phyloP scores from a whole-genome alignment of 2,113 vertebrate genomes.

The Entelurus aequoreus region DNA sequence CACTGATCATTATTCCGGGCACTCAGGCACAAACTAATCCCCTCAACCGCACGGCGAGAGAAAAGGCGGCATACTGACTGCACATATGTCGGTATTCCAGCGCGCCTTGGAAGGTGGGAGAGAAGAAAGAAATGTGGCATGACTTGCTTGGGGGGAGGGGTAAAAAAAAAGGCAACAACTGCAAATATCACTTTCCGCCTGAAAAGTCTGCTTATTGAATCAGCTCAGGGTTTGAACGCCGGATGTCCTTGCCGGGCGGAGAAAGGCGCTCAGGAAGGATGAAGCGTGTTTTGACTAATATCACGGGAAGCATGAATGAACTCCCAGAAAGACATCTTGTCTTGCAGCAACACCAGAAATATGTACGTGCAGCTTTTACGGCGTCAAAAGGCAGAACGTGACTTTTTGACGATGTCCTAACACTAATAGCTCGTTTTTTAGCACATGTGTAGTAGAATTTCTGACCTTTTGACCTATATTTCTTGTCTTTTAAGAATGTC shows the following conservation, averaged over 20 bases:
- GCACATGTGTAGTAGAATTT: no score
- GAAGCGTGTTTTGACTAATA: slow-evolving; percentile 30
- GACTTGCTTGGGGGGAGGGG: slow-evolving; percentile 20
- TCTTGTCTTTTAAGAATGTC: no score
- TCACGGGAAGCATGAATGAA: slow-evolving; percentile 39
- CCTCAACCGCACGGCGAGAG: slow-evolving; percentile 52
- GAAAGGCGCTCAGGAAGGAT: slow-evolving; percentile 25
- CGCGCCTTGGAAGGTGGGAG: slow-evolving; percentile 23
- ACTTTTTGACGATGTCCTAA: no score
- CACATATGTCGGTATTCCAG: slow-evolving; percentile 56
- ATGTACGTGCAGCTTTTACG: no score
- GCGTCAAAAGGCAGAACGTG: no score
- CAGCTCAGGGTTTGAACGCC: slow-evolving; percentile 23
- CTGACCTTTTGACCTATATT: no score
- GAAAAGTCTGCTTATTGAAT: slow-evolving; percentile 31
- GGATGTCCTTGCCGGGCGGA: slow-evolving; percentile 3
- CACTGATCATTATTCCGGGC: slow-evolving; percentile 72
- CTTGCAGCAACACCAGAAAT: neutral
- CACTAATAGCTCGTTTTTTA: no score
- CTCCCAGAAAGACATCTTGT: slow-evolving; percentile 23
- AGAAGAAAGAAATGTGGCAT: slow-evolving; percentile 15
- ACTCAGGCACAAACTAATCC: slow-evolving; percentile 67
- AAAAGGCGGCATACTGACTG: slow-evolving; percentile 36
- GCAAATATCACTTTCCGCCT: slow-evolving; percentile 35
- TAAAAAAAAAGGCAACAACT: slow-evolving; percentile 21